Percentiles rank a stretch among this genome's conserved stretches.
phyloP scores from a whole-genome alignment of 2,888 invertebrate species.

The Oegoconia quadripuncta region DNA sequence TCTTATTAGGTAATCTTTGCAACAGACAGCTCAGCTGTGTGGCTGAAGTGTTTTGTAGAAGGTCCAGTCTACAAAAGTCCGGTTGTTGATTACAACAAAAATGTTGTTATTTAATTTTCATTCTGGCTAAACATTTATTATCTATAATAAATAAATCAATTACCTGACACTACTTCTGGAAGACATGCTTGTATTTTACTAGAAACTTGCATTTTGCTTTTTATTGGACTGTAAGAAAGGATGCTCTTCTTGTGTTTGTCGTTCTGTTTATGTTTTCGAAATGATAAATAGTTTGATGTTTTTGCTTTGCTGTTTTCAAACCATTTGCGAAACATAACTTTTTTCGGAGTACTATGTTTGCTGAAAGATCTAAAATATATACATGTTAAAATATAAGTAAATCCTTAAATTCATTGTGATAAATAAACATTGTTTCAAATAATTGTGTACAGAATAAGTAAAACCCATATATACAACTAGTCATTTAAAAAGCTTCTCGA shows the following conservation, averaged over 20 bases:
- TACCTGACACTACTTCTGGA: slow-evolving; percentile 60
- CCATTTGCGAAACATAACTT: slow-evolving; percentile 66
- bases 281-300: slow-evolving; percentile 82
- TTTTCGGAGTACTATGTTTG: slow-evolving; percentile 67
- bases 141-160: slow-evolving; percentile 8
- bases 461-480: slow-evolving; percentile 13
- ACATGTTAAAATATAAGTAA: not conserved
- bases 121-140: not conserved
- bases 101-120: not conserved
- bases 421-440: not conserved
- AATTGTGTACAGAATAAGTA: not conserved
- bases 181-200: slow-evolving; percentile 54
- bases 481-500: slow-evolving; percentile 23
- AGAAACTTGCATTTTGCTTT: slow-evolving; percentile 53
- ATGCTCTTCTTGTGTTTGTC: slow-evolving; percentile 63
- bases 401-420: not conserved
- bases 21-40: no score
- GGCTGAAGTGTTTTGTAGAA: no score
- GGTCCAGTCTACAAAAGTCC: not conserved
- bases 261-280: slow-evolving; percentile 71
- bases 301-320: slow-evolving; percentile 68
- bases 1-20: no score
- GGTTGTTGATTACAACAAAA: not conserved
- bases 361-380: slow-evolving; percentile 48
- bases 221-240: slow-evolving; percentile 59